A percentile compares a stretch with the other conserved stretches of the same genome.
phyloP scores from a whole-genome alignment of 64 coral and sea anemone species.

The Pachyseris speciosa region DNA sequence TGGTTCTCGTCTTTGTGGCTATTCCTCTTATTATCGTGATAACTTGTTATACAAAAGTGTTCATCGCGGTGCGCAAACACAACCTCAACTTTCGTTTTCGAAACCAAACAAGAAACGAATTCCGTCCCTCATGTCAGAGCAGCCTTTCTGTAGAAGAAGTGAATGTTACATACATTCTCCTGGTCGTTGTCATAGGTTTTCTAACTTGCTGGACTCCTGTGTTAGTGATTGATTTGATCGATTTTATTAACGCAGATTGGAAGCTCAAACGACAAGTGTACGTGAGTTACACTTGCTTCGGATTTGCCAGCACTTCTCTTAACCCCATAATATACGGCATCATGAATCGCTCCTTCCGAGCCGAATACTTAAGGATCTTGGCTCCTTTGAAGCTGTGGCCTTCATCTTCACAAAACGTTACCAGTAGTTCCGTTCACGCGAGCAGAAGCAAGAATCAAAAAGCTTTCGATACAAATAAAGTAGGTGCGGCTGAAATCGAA shows the following conservation, averaged over 20 bases:
- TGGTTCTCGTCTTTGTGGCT: conserved; percentile 61
- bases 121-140: neutral
- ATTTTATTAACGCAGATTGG: conserved; percentile 64
- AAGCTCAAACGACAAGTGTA: conserved; percentile 50
- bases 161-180: conserved; percentile 45
- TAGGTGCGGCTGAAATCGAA: neutral
- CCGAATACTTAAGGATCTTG: conserved; percentile 55
- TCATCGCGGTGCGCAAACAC: conserved; percentile 57
- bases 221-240: conserved; percentile 52
- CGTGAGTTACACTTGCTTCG: conserved; percentile 68
- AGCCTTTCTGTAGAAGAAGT: conserved; percentile 58
- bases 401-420: neutral
- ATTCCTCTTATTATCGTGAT: conserved; percentile 61
- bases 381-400: conserved; percentile 25
- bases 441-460: neutral
- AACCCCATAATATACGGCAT: conserved; percentile 75
- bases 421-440: neutral
- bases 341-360: conserved; percentile 60
- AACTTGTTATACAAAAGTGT: conserved; percentile 63
- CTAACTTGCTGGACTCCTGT: conserved; percentile 71
- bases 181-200: conserved; percentile 60
- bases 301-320: conserved; percentile 56
- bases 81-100: conserved; percentile 34
- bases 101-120: neutral
- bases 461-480: neutral